phyloP scores from a whole-genome alignment of 2,113 vertebrate genomes.

The Perca schrenkii region DNA sequence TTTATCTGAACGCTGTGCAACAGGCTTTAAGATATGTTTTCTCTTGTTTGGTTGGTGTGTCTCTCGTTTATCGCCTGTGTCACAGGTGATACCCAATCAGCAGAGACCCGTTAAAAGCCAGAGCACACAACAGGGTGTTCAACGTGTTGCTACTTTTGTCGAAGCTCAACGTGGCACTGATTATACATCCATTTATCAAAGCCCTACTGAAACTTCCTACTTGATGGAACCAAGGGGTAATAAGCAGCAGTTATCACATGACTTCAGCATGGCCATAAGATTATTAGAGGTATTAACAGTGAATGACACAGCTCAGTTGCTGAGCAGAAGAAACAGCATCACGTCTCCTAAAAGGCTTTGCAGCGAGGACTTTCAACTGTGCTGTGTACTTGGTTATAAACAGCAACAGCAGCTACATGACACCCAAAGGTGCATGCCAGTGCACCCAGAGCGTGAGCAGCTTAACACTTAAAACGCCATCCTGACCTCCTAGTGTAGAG shows the following conservation, averaged over 20 bases:
- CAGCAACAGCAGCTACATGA: constrained; percentile 43
- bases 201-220: background rate
- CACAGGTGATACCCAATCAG: too few species aligned
- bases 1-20: too few species aligned
- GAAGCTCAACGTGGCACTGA: too few species aligned
- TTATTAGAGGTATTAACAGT: background rate
- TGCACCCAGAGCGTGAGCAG: background rate
- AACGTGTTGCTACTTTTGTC: too few species aligned
- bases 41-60: too few species aligned
- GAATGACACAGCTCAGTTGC: background rate
- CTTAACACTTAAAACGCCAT: background rate
- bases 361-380: background rate
- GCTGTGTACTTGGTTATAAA: constrained; percentile 40
- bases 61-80: too few species aligned
- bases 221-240: background rate
- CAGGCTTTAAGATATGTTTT: too few species aligned
- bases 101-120: too few species aligned
- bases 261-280: background rate
- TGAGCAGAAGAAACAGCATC: constrained; percentile 12
- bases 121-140: too few species aligned
- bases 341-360: background rate
- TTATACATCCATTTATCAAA: background rate
- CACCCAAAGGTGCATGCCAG: constrained; percentile 6
- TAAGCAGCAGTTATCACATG: background rate
- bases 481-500: background rate